Conservation (phyloP, 2,888 invertebrate species). For the Gymnocheta viridis region DNA sequence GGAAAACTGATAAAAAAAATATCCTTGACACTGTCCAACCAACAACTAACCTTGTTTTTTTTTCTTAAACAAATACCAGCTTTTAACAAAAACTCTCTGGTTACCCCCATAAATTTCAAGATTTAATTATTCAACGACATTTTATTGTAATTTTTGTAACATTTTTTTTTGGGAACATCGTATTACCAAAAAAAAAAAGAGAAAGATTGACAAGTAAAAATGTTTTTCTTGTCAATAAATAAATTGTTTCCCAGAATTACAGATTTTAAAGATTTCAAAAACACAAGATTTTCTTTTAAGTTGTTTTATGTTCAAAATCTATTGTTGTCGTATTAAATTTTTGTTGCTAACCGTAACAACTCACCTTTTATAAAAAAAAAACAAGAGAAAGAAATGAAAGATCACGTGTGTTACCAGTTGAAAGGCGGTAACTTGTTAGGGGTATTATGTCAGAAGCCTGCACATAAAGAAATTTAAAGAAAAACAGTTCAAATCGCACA, state of each 20-base stretch:
- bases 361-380: conserved; percentile 37
- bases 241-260: conserved; percentile 51
- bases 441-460: conserved; percentile 63
- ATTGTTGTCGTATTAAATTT: conserved; percentile 53
- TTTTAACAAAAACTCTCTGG: conserved; percentile 41
- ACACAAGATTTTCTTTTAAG: conserved; percentile 10
- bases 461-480: conserved; percentile 15
- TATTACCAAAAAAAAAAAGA: conserved; percentile 12
- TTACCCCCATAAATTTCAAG: conserved; percentile 33
- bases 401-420: conserved; percentile 51
- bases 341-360: conserved; percentile 53
- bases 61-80: background rate
- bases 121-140: conserved; percentile 58
- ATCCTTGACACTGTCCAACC: background rate
- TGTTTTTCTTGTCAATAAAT: conserved; percentile 57
- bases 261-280: conserved; percentile 51
- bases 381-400: conserved; percentile 8
- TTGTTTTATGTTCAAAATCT: conserved; percentile 39
- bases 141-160: conserved; percentile 61
- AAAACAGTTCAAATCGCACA: background rate
- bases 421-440: conserved; percentile 69
- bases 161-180: conserved; percentile 8
- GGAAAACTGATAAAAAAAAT: background rate
- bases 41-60: background rate
- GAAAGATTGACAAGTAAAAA: conserved; percentile 40